Conservation (phyloP, 2,797 vertebrate species). For the Allobates femoralis region DNA sequence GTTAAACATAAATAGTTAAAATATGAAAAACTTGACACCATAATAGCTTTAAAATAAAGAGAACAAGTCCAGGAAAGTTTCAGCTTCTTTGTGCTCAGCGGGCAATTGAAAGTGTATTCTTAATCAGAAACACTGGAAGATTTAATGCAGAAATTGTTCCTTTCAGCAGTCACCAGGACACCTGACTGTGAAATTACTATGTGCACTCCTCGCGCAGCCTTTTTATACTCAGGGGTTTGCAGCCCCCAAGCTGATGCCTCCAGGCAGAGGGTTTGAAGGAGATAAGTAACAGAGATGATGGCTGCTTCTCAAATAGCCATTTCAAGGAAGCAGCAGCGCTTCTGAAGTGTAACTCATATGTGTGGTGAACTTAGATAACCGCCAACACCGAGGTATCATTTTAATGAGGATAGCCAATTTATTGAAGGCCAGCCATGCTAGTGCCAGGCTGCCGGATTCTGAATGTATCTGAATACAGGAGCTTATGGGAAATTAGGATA, state of each 20-base stretch:
- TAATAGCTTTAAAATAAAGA: no score
- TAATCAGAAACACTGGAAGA: conserved; percentile 49
- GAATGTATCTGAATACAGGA: conserved; percentile 2
- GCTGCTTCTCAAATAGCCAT: conserved; percentile 43
- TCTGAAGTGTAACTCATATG: conserved; percentile 22
- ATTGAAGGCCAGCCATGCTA: background rate
- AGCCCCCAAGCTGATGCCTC: conserved; percentile 44
- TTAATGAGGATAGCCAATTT: conserved; percentile 6
- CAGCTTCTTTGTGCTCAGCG: background rate
- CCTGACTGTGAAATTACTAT: conserved; percentile 48
- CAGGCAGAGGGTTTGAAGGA: conserved; percentile 43
- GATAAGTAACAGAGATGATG: conserved; percentile 45
- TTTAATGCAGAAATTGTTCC: conserved; percentile 43
- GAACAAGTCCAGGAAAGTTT: background rate
- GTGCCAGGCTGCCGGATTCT: background rate
- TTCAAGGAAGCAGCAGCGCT: conserved; percentile 23
- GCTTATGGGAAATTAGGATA: background rate
- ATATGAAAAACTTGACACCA: no score
- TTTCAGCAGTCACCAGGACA: conserved; percentile 46
- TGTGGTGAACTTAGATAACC: conserved; percentile 44
- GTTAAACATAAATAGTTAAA: no score
- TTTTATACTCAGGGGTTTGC: background rate
- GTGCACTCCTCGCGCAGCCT: background rate
- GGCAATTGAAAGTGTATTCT: conserved; percentile 6
- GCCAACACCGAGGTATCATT: conserved; percentile 1